phyloP scores from a whole-genome alignment of 2,797 vertebrate genomes.

The Cossypha polioptera region DNA sequence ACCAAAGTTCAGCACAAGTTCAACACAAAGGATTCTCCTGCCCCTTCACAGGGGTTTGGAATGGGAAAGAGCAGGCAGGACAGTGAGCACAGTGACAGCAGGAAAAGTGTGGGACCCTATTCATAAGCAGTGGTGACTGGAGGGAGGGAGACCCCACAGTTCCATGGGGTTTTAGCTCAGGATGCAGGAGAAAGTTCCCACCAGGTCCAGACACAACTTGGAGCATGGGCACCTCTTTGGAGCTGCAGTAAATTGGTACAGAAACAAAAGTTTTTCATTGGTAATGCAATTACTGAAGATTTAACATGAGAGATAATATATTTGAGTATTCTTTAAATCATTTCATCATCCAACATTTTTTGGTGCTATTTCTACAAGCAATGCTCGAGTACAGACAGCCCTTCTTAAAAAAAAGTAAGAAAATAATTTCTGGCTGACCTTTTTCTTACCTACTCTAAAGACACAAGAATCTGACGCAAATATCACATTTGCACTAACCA shows the following conservation, averaged over 20 bases:
- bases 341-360: not conserved
- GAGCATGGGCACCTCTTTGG: not conserved
- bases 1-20: not conserved
- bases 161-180: not conserved
- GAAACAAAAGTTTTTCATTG: not conserved
- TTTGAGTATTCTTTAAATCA: not conserved
- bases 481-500: slow-evolving; percentile 39
- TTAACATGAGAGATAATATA: not conserved
- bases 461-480: slow-evolving; percentile 39
- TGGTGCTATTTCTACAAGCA: not conserved
- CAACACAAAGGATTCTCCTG: not conserved
- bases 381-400: not conserved
- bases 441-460: slow-evolving; percentile 40
- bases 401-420: not conserved
- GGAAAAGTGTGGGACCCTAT: not conserved
- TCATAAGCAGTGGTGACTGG: not conserved
- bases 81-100: not conserved
- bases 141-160: not conserved
- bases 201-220: not conserved
- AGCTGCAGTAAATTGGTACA: not conserved
- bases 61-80: not conserved
- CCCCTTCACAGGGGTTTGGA: not conserved
- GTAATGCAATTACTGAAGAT: not conserved
- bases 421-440: slow-evolving; percentile 31
- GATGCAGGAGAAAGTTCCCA: not conserved